phyloP scores from a whole-genome alignment of 2,797 vertebrate genomes.

The Lemur catta region DNA sequence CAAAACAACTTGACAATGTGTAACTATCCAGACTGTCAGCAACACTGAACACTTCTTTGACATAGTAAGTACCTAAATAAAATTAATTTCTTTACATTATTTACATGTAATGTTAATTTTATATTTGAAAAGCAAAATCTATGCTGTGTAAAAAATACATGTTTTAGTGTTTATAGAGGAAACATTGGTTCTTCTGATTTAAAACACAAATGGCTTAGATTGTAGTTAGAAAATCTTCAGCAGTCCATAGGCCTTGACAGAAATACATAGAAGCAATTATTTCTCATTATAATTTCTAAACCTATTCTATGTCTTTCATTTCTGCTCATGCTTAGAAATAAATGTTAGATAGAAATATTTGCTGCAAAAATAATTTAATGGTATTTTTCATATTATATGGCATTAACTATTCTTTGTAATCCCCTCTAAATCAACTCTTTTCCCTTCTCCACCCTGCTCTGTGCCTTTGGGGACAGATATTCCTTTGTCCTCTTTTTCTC shows the following conservation, averaged over 20 bases:
- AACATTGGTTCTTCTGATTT: not conserved
- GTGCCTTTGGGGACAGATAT: not conserved
- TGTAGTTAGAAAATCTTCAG: not conserved
- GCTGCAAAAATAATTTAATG: not conserved
- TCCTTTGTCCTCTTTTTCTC: not conserved
- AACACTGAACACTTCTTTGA: not conserved
- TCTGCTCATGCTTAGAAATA: not conserved
- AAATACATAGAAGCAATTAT: not conserved
- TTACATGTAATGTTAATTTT: slow-evolving; percentile 13
- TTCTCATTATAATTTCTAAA: not conserved
- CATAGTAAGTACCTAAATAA: not conserved
- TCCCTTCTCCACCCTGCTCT: not conserved
- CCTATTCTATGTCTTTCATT: not conserved
- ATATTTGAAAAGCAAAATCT: slow-evolving; percentile 10
- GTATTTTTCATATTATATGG: not conserved
- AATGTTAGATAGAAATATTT: not conserved
- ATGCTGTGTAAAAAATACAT: not conserved
- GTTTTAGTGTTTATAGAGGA: not conserved
- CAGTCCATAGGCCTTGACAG: not conserved
- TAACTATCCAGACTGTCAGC: not conserved
- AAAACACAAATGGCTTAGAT: not conserved
- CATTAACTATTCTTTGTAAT: not conserved
- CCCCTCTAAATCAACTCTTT: not conserved
- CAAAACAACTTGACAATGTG: slow-evolving; percentile 16
- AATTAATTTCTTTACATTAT: slow-evolving; percentile 23